Conservation (phyloP, 2,797 vertebrate genomes). For the Geotrypetes seraphini region DNA sequence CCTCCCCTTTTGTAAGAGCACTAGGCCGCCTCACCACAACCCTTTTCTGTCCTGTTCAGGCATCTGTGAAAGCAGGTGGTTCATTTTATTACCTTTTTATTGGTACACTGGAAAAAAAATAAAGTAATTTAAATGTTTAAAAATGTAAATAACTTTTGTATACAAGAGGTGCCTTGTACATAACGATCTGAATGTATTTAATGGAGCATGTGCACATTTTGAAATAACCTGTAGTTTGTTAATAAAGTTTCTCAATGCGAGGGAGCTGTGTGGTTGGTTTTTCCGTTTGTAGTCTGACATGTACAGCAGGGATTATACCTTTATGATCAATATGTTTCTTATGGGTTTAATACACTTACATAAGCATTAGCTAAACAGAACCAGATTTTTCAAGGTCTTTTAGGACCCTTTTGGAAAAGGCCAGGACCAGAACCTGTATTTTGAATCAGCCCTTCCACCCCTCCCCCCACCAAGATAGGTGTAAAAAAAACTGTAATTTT, state of each 20-base stretch:
- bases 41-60: conserved; percentile 16
- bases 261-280: conserved; percentile 7
- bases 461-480: too few species aligned
- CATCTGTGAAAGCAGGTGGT: conserved; percentile 38
- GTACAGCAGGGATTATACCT: too few species aligned
- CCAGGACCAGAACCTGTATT: too few species aligned
- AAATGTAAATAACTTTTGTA: conserved; percentile 55
- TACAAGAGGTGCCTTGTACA: conserved; percentile 34
- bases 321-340: too few species aligned
- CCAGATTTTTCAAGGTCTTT: too few species aligned
- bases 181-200: conserved; percentile 57
- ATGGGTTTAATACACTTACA: too few species aligned
- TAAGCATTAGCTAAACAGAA: too few species aligned
- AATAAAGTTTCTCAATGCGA: conserved; percentile 58
- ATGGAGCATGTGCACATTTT: conserved; percentile 63
- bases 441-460: too few species aligned
- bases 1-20: conserved; percentile 9
- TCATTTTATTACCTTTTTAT: conserved; percentile 33
- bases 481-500: too few species aligned
- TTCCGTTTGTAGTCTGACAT: neutral
- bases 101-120: conserved; percentile 42
- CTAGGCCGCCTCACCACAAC: neutral
- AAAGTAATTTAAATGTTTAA: conserved; percentile 55
- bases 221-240: conserved; percentile 43
- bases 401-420: too few species aligned